These are phyloP conservation scores for Podarcis lilfordi DNA, from an alignment of 2,797 vertebrate genomes.

Conservation along the genomic window DNA sequence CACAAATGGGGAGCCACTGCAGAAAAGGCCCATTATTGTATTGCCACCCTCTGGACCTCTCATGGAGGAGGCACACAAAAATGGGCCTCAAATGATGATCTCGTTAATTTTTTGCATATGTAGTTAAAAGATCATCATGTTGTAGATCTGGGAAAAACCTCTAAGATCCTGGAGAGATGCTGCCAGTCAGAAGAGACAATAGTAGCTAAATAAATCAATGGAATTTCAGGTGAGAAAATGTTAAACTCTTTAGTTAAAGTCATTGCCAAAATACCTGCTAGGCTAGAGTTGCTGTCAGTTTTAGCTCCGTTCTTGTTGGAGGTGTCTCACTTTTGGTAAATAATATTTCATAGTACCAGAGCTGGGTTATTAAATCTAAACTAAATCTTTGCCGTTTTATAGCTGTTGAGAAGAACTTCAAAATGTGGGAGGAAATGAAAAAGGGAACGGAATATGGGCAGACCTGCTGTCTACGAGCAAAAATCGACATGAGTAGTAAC, in stretches of 20 bases:
- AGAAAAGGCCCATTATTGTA: too few species aligned
- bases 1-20: too few species aligned
- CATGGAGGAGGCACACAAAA: too few species aligned
- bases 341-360: not conserved
- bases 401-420: conserved; percentile 94
- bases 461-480: conserved; percentile 95
- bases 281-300: not conserved
- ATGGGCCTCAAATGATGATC: too few species aligned
- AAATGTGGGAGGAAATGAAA: conserved; percentile 98
- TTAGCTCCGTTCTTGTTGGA: rapidly evolving
- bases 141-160: not conserved
- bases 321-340: not conserved
- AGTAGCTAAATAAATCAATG: too few species aligned
- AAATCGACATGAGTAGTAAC: conserved; percentile 98
- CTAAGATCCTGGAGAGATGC: not conserved
- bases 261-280: not conserved
- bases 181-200: not conserved
- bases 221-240: not conserved
- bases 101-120: not conserved
- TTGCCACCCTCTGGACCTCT: too few species aligned
- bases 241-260: not conserved
- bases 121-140: not conserved
- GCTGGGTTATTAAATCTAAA: conserved; percentile 19
- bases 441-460: conserved; percentile 88
- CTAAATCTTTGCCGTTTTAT: conserved; percentile 19